These are phyloP conservation scores for Drosophila neotestacea DNA, from an alignment of 2,888 invertebrate genomes.

Conservation along the genomic window DNA sequence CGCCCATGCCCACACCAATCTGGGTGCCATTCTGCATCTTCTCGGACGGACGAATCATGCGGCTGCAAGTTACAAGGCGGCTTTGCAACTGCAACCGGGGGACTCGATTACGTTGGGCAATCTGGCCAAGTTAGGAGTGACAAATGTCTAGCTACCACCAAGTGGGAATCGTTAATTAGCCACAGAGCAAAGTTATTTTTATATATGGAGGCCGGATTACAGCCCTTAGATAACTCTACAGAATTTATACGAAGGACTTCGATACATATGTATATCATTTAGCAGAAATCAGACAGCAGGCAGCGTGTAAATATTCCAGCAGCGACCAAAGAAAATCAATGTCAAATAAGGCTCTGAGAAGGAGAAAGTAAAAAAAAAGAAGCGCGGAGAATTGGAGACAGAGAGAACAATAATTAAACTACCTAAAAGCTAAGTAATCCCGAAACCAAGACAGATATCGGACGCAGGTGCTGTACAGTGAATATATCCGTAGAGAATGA, in stretches of 20 bases:
- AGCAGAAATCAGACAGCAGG: conserved; percentile 47
- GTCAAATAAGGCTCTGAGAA: conserved; percentile 28
- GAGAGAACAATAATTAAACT: conserved; percentile 79
- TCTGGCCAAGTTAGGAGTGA: conserved; percentile 89
- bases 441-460: conserved; percentile 21
- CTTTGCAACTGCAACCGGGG: conserved; percentile 93
- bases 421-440: conserved; percentile 62
- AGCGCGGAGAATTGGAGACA: conserved; percentile 45
- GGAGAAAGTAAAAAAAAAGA: neutral
- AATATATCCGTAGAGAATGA: conserved; percentile 47
- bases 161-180: conserved; percentile 68
- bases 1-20: conserved; percentile 95
- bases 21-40: conserved; percentile 97
- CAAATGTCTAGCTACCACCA: conserved; percentile 74
- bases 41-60: conserved; percentile 96
- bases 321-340: conserved; percentile 71
- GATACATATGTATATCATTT: conserved; percentile 77
- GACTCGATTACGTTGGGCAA: conserved; percentile 96
- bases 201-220: conserved; percentile 34
- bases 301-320: conserved; percentile 73
- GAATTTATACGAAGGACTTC: conserved; percentile 81
- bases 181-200: conserved; percentile 73
- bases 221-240: conserved; percentile 76
- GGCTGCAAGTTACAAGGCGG: conserved; percentile 93
- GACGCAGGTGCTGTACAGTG: conserved; percentile 56